Base-by-base conservation (phyloP, 2,888 invertebrate species). In the Cistogaster globosa region DNA sequence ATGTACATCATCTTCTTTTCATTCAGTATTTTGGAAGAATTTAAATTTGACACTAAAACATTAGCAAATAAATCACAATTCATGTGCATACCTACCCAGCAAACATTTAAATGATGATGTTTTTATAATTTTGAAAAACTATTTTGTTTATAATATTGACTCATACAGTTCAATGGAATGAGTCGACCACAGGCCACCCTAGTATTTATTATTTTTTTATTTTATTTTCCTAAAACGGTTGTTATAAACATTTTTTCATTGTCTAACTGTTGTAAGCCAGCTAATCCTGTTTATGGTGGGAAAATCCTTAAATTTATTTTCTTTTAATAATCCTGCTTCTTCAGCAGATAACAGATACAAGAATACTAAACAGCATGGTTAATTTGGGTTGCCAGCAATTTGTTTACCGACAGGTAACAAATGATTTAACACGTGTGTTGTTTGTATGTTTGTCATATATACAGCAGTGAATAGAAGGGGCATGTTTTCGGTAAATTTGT, bases 241-340 rank as follows among this genome's bases (percentile, higher is more conserved):
- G 26, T 48, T n/a, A 48, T 6, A 48, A n/a, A 7, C 1, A 14
- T 48, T 12, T 48, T 14, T 11, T 32, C 12, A 18, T 18, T 26
- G 20, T 26, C 26, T 48, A 48, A 48, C 6, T 32, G 32, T 26
- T 26, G 26, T 26, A 26, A 26, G 1, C 4, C 4, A 26, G 4
- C 26, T 26, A 26, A 48, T 65, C 32, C 26, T 11, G n/a, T 60
- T 53, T 45, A 53, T 76, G 55, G 42, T 65, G 53, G 80, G 48
- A 80, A 76, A 67, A 60, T 80, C 65, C 75, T 71, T 80, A 72
- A 57, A 68, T 72, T 60, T 55, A 55, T 69, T 32, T 65, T 32
- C 36, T 45, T 42, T 48, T 14, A 3, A 74, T 32, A 2, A 8
- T 55, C 26, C n/a, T 18, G 8, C 16, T 57, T 12, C 1, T 42